Percentiles rank a stretch among this genome's conserved stretches.
Evolutionary conservation across 2,888 invertebrate genomes (phyloP).

Genomic region (Drosophila atripex): DNA sequence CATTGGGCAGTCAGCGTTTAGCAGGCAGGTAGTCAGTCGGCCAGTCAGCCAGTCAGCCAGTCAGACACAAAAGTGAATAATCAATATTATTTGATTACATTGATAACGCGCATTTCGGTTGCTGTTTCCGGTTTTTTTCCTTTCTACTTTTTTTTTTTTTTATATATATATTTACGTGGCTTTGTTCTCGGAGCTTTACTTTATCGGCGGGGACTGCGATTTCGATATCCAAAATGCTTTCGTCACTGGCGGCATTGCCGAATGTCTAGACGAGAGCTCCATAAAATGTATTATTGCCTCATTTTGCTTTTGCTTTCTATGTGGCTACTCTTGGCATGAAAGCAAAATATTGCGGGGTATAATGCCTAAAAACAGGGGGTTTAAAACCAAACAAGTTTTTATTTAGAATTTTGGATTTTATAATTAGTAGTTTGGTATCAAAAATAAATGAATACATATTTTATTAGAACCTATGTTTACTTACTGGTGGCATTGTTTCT

Average conservation of each 20-base stretch:
- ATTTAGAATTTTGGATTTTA: too few species aligned
- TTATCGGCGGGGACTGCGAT: conserved; percentile 34
- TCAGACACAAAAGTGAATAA: conserved; percentile 40
- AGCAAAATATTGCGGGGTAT: conserved; percentile 12
- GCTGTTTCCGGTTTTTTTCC: conserved; percentile 15
- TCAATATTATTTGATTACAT: conserved; percentile 46
- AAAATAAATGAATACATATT: too few species aligned
- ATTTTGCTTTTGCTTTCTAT: conserved; percentile 39
- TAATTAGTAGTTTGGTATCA: too few species aligned
- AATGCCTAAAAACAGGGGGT: neutral
- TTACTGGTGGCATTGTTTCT: too few species aligned
- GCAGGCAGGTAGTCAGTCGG: conserved; percentile 23
- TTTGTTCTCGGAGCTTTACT: conserved; percentile 26
- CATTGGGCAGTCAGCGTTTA: conserved; percentile 5
- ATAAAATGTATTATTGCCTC: conserved; percentile 50
- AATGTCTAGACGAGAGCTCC: conserved; percentile 47
- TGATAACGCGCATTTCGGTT: conserved; percentile 33
- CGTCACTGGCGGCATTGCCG: conserved; percentile 44
- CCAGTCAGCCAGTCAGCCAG: conserved; percentile 12
- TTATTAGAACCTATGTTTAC: too few species aligned
- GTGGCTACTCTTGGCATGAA: conserved; percentile 14
- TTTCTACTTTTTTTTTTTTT: conserved; percentile 2
- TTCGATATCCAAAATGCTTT: conserved; percentile 40
- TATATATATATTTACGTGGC: conserved; percentile 2
- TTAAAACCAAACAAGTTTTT: neutral